Evolutionary conservation across 1,140 invertebrate species (phyloP), one percentile per base, ranked within the genome.

Genomic region (Glossosoma conforme): DNA sequence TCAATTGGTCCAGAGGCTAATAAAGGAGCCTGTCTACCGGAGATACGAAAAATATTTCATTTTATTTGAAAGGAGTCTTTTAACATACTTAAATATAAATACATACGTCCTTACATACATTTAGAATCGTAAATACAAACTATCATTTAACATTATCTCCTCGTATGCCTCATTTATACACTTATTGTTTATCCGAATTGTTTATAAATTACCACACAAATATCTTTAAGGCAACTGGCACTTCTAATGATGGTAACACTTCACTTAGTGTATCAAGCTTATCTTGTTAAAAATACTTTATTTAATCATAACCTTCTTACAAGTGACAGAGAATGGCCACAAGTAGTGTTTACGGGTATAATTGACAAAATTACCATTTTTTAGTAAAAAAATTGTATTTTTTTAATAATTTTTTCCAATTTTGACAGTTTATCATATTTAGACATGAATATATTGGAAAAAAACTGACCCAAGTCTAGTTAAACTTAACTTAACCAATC

Each of bases 171-270:
- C n/a, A 28, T 25, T 35, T 4, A n/a, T 28, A 11, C 15, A n/a
- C 14, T 4, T 10, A 18, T 41, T 9, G 30, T 4, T 44, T 44
- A 4, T 9, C 14, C 4, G 15, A 10, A 28, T 8, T 44, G 24
- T 9, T 10, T 9, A 19, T 46, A 24, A 46, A 5, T 33, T 48
- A 48, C 45, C 45, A 50, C 47, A 50, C 45, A 35, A 45, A 45
- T 35, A 44, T 44, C 40, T 49, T 44, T 57, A 57, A 57, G 55
- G 55, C 55, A 57, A 57, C 49, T 53, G 44, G 38, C 33, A 46
- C 50, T 49, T 44, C 40, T 19, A 37, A 28, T n/a, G n/a, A n/a
- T n/a, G n/a, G n/a, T n/a, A n/a, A n/a, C 9, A 41, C 11, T 38
- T 11, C 35, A 15, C 1, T 36, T 38, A 41, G 37, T 19, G 21